Conservation (phyloP, 2,888 invertebrate genomes). For the Nipponacmea schrenckii region DNA sequence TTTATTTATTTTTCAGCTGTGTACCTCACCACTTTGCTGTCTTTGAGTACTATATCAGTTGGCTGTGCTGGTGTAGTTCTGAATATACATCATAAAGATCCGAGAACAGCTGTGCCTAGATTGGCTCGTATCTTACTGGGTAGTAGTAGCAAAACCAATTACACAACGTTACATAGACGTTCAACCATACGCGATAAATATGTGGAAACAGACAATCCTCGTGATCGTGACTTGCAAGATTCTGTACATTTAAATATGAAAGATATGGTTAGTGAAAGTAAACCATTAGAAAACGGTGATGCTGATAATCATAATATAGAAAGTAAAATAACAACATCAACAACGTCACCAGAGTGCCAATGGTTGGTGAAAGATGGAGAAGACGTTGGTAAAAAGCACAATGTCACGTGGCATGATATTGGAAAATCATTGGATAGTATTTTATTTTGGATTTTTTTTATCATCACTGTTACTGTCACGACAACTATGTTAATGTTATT, state of each 20-base stretch:
- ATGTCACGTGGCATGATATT: slow-evolving; percentile 39
- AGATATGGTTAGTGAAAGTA: slow-evolving; percentile 1
- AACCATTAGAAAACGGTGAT: slow-evolving; percentile 3
- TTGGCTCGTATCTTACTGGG: not conserved
- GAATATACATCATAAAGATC: slow-evolving; percentile 44
- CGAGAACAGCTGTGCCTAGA: slow-evolving; percentile 29
- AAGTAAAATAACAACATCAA: not conserved
- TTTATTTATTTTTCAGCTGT: slow-evolving; percentile 35
- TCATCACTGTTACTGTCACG: slow-evolving; percentile 36
- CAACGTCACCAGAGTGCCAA: slow-evolving; percentile 10
- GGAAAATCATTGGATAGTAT: slow-evolving; percentile 40
- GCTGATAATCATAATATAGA: slow-evolving; percentile 3
- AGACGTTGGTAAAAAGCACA: not conserved
- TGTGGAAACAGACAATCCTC: slow-evolving; percentile 8
- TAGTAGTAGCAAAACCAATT: slow-evolving; percentile 17
- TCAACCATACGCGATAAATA: slow-evolving; percentile 15
- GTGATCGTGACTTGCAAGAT: slow-evolving; percentile 1
- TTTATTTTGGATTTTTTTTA: slow-evolving; percentile 42
- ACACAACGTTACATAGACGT: not conserved
- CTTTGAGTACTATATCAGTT: slow-evolving; percentile 45
- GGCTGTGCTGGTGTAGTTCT: slow-evolving; percentile 45
- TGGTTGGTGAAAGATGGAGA: slow-evolving; percentile 3
- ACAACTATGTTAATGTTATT: slow-evolving; percentile 31
- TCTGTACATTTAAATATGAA: not conserved
- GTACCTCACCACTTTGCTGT: slow-evolving; percentile 42